phyloP scores from a whole-genome alignment of 2,888 invertebrate species.

The Empis livida region DNA sequence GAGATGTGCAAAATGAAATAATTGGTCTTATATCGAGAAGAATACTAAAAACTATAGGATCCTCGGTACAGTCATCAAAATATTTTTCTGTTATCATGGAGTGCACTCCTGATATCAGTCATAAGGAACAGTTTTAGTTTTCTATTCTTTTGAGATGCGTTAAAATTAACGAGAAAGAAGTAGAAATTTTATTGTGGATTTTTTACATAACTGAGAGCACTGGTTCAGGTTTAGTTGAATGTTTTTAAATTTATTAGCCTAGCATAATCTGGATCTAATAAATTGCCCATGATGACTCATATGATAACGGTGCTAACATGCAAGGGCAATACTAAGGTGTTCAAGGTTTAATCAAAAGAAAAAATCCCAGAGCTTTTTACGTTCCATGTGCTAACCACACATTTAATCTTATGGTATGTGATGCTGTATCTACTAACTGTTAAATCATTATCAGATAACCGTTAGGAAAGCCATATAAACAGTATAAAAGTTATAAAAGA shows the following conservation, averaged over 20 bases:
- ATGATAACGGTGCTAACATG: background rate
- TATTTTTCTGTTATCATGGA: background rate
- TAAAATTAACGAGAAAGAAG: background rate
- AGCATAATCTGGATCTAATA: background rate
- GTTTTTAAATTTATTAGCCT: background rate
- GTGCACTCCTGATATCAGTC: background rate
- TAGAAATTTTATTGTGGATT: background rate
- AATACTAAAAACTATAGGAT: background rate
- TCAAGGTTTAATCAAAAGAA: background rate
- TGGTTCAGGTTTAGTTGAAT: background rate
- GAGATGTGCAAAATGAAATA: no score
- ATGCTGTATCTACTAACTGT: background rate
- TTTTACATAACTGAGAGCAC: no score
- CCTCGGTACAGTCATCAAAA: background rate
- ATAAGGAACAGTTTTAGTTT: background rate
- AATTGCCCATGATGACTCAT: background rate
- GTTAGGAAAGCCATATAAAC: no score
- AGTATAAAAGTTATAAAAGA: no score
- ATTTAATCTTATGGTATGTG: background rate
- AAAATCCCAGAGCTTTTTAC: background rate
- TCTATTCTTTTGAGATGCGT: background rate
- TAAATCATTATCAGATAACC: background rate
- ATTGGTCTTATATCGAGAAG: background rate
- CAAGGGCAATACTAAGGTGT: background rate
- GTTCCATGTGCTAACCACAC: background rate